Evolutionary conservation across 2,797 vertebrate species (phyloP), one percentile per base, ranked within the genome.

Genomic region (Acipenser oxyrinchus): DNA sequence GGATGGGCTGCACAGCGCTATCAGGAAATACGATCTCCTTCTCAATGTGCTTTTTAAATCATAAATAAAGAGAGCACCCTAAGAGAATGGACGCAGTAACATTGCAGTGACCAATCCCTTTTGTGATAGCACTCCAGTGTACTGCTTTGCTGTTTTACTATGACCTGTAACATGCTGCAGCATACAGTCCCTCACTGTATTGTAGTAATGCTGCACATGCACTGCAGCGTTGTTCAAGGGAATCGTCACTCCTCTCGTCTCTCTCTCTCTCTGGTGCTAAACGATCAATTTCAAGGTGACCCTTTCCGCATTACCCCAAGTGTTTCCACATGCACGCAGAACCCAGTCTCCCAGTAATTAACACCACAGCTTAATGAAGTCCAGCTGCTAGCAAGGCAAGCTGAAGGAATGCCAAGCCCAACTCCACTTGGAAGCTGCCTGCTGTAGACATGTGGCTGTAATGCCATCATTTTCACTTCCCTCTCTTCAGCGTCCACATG

Each of bases 331-430:
- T 71, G 76, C 81, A 84, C 74, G 68, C 73, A 79, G 84, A 90
- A 89, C 81, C 85, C 79, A 72, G 83, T 85, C 92, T 91, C 92
- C 94, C 87, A 89, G 88, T 91, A 93, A 92, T 96, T 96, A 97
- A 95, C 93, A 93, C 91, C 90, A 90, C 84, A 78, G 82, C 87
- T 92, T 96, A 96, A 97, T 94, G 95, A 96, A 93, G 94, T 95
- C 94, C 94, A 99, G 94, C 94, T 96, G 93, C 91, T 92, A 85
- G 2, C 75, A 87, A 71, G 83, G 91, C 90, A 88, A 84, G 87
- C 86, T 79, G 87, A 93, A 84, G 80, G 64, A 48, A 81, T 93
- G 93, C 92, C 94, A 95, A 88, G 62, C 67, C 60, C 6, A 49
- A 48, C 37, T 5, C 13, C 49, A 85, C 83, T 68, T 75, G 75